A percentile compares a stretch with the other conserved stretches of the same genome.
phyloP scores from a whole-genome alignment of 1,140 invertebrate species.

The Drosophila takahashii region DNA sequence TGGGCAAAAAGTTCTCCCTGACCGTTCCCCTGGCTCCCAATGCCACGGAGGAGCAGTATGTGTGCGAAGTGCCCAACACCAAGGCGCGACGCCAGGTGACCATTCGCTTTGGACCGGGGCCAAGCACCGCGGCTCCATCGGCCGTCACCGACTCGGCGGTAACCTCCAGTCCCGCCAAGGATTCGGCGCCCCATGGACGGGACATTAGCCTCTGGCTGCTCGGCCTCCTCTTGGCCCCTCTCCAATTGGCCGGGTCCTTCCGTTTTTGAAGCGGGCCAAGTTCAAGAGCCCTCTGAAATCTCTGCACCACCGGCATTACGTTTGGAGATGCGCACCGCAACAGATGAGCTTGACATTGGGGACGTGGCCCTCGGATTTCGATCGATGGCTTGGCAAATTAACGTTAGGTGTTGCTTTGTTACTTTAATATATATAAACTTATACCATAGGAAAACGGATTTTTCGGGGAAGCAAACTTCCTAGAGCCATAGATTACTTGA shows the following conservation, averaged over 20 bases:
- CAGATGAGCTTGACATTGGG: conserved; percentile 50
- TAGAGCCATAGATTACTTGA: conserved; percentile 33
- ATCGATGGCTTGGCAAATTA: conserved; percentile 48
- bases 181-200: conserved; percentile 1
- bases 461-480: conserved; percentile 27
- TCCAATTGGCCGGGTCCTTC: conserved; percentile 19
- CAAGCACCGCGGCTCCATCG: conserved; percentile 29
- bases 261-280: conserved; percentile 35
- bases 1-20: conserved; percentile 55
- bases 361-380: not conserved
- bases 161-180: not conserved
- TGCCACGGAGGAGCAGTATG: conserved; percentile 47
- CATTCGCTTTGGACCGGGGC: conserved; percentile 46
- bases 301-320: conserved; percentile 68
- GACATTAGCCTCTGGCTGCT: conserved; percentile 38
- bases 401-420: conserved; percentile 78
- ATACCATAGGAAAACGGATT: conserved; percentile 10
- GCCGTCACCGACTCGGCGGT: conserved; percentile 1
- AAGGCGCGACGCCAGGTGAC: conserved; percentile 43
- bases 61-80: conserved; percentile 37
- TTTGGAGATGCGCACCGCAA: conserved; percentile 56
- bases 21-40: conserved; percentile 44
- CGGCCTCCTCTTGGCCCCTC: conserved; percentile 22
- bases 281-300: conserved; percentile 22
- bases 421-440: conserved; percentile 51